Base-by-base conservation (phyloP, 2,113 vertebrate species). In the Myrmophylax atrothorax region DNA sequence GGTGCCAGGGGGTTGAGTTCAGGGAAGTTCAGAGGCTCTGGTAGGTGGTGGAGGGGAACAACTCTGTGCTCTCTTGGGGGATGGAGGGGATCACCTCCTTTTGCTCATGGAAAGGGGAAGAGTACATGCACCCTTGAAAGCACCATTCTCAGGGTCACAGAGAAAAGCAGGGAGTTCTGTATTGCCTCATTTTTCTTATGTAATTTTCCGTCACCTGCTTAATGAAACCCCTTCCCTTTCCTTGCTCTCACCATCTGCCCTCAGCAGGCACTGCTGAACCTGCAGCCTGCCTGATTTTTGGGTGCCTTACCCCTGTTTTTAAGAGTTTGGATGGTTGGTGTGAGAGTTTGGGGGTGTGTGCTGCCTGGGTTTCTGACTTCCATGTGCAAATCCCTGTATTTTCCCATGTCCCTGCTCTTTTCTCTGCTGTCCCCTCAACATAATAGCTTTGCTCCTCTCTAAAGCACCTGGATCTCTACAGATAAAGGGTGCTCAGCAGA, bases 401-500 rank as follows among this genome's bases (percentile, higher is more conserved):
- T 92, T 42, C 60, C 35, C 1, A 0, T 18, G 50, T 85, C 72
- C 73, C 72, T 53, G 35, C 74, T 91, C 92, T 82, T 91, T 87
- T 79, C 84, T 91, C 35, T 62, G 40, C 79, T 40, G 72, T 86
- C 94, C 92, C 83, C 49, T 81, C 46, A 3, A 38, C 88, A 75
- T 92, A 94, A 96, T 92, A 92, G 96, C 90, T 96, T 94, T 92
- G 64, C 59, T 94, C 68, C 90, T 91, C 86, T 83, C 72, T 80
- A 67, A 94, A 95, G 90, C 90, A 72, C 92, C 82, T 96, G 93
- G 78, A 95, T 95, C 87, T 23, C 72, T 70, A 67, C 64, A 94
- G 96, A 94, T 96, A 91, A 96, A 95, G 92, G 92, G 88, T 94
- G 93, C 94, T 94, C 91, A 80, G 59, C 70, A 73, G 79, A 89